Conservation (phyloP, 2,113 vertebrate species). For the Stomatorhinus ivindoensis region DNA sequence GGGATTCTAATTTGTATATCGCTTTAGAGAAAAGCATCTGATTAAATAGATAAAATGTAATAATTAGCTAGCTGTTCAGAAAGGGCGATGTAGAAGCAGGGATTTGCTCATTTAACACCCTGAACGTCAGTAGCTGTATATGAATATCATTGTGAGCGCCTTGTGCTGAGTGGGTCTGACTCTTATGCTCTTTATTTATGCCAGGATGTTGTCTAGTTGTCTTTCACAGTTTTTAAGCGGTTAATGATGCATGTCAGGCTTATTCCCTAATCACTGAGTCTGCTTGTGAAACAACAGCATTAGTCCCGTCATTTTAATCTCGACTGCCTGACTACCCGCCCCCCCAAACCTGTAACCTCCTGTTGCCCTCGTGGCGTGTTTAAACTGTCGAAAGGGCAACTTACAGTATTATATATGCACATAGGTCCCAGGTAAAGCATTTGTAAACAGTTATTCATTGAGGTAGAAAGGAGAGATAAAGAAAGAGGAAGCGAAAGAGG, state of each 20-base stretch:
- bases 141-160: background rate
- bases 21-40: background rate
- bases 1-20: background rate
- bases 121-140: background rate
- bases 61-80: background rate
- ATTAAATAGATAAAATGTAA: background rate
- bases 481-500: background rate
- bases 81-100: background rate
- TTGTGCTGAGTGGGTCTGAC: background rate
- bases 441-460: constrained; percentile 17
- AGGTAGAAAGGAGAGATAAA: background rate
- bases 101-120: background rate
- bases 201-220: background rate
- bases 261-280: background rate
- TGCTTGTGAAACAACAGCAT: background rate
- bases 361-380: constrained; percentile 12
- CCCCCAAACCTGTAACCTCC: background rate
- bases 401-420: constrained; percentile 18
- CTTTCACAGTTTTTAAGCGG: background rate
- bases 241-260: background rate
- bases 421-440: constrained; percentile 4
- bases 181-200: background rate
- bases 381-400: constrained; percentile 16
- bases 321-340: background rate
- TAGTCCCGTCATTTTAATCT: background rate